These are phyloP conservation scores for Sphaeramia orbicularis DNA, from an alignment of 2,797 vertebrate species.

Conservation along the genomic window DNA sequence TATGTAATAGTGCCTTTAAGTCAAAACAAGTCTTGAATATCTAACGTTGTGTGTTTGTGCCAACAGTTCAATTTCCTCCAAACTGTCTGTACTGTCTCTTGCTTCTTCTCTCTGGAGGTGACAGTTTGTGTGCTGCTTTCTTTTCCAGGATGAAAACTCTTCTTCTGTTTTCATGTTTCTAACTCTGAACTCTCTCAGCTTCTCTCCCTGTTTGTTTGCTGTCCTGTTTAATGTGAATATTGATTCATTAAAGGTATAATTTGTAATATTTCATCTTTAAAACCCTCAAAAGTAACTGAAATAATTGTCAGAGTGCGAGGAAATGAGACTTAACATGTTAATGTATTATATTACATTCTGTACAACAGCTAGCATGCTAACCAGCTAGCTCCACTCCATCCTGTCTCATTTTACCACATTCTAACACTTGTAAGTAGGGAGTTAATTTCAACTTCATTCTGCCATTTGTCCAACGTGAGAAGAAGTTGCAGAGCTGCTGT, in stretches of 20 bases:
- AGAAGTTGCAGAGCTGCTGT: no score
- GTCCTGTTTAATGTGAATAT: neutral
- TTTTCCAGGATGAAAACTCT: conserved; percentile 63
- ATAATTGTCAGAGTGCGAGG: neutral
- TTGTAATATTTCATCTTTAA: no score
- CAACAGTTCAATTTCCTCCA: conserved; percentile 48
- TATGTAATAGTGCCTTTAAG: conserved; percentile 46
- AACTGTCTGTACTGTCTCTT: conserved; percentile 31
- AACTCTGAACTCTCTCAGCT: conserved; percentile 21
- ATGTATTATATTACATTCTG: no score
- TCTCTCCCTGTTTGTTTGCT: conserved; percentile 37
- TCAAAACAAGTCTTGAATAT: conserved; percentile 30
- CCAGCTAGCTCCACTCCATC: no score
- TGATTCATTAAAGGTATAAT: no score
- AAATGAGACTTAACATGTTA: no score
- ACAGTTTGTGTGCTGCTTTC: conserved; percentile 43
- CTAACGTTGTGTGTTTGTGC: conserved; percentile 24
- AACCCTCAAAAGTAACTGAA: neutral
- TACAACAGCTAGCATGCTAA: no score
- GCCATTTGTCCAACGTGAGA: no score
- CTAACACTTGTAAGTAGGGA: no score
- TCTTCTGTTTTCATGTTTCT: conserved; percentile 48
- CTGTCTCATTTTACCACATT: no score
- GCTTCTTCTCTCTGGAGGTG: conserved; percentile 37
- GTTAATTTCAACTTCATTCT: no score